These are phyloP conservation scores for Emydoidea blandingii DNA, from an alignment of 2,797 vertebrate species.

Conservation along the genomic window DNA sequence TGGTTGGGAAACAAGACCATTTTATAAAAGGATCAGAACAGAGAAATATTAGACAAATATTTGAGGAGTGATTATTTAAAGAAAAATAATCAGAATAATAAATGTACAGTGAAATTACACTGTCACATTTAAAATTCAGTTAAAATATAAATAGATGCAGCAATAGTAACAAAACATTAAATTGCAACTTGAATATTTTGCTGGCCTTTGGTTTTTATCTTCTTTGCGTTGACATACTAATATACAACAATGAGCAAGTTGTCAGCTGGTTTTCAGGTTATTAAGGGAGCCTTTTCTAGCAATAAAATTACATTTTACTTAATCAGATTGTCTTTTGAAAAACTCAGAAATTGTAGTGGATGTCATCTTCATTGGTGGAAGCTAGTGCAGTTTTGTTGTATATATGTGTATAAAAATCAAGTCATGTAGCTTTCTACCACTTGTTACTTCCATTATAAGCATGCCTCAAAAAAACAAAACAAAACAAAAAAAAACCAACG, in stretches of 20 bases:
- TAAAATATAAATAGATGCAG: not conserved
- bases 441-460: not conserved
- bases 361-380: not conserved
- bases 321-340: not conserved
- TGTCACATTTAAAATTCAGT: not conserved
- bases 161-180: not conserved
- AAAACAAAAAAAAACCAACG: not conserved
- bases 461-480: not conserved
- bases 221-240: not conserved
- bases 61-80: not conserved
- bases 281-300: not conserved
- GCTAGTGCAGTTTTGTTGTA: not conserved
- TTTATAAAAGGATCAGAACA: not conserved
- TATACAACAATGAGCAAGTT: not conserved
- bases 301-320: not conserved
- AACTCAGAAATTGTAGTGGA: not conserved
- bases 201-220: not conserved
- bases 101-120: accelerated
- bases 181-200: not conserved
- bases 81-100: not conserved
- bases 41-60: not conserved
- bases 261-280: not conserved
- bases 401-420: not conserved
- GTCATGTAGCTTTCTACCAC: not conserved
- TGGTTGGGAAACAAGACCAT: not conserved